Conservation (phyloP, 92 coral and sea anemone species). For the Siderastrea radians region DNA sequence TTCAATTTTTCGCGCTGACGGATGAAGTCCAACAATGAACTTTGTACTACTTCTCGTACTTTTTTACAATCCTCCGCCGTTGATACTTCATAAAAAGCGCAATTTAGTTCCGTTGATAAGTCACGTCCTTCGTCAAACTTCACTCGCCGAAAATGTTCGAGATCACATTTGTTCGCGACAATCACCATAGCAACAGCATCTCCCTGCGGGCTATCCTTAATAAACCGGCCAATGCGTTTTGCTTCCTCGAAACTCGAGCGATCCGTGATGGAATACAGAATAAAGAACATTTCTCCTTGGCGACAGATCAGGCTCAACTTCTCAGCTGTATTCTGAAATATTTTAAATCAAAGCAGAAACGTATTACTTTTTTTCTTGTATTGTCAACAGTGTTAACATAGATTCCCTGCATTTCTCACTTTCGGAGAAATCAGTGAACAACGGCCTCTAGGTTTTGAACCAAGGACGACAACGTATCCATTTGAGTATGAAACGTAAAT, state of each 20-base stretch:
- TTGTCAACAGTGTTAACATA: too few relatives aligned
- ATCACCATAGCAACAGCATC: slow-evolving; percentile 41
- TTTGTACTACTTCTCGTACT: slow-evolving; percentile 37
- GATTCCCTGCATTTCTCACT: too few relatives aligned
- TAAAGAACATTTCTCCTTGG: slow-evolving; percentile 42
- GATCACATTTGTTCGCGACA: slow-evolving; percentile 42
- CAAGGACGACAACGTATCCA: too few relatives aligned
- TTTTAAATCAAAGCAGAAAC: neutral
- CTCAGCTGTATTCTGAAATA: slow-evolving; percentile 47
- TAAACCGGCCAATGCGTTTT: slow-evolving; percentile 36
- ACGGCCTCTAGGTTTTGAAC: too few relatives aligned
- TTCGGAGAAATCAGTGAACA: too few relatives aligned
- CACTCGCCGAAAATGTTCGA: slow-evolving; percentile 53
- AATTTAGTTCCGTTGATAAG: slow-evolving; percentile 32
- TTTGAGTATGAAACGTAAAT: too few relatives aligned
- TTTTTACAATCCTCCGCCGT: slow-evolving; percentile 40
- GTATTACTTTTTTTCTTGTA: too few relatives aligned
- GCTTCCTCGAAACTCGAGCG: slow-evolving; percentile 54
- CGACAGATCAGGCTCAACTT: slow-evolving; percentile 37
- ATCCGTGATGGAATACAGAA: slow-evolving; percentile 52
- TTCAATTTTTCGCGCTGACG: slow-evolving; percentile 46
- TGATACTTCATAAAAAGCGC: slow-evolving; percentile 37
- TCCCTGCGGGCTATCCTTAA: slow-evolving; percentile 30
- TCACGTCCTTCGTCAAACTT: slow-evolving; percentile 23
- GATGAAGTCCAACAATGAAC: slow-evolving; percentile 22